Evolutionary conservation across 2,113 vertebrate species (phyloP).

Genomic region (Polypterus senegalus): DNA sequence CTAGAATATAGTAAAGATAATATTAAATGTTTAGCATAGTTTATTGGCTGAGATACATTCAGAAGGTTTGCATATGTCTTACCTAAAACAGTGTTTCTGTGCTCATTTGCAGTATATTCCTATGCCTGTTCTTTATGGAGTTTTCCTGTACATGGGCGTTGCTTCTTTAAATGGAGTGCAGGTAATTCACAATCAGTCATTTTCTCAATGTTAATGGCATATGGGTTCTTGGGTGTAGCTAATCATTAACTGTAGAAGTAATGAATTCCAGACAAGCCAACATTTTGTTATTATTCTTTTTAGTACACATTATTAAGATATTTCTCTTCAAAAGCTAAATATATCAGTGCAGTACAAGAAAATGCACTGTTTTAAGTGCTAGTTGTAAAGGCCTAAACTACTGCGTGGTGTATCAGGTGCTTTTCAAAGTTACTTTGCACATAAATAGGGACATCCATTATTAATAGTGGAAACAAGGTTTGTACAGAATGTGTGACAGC

Average conservation of each 20-base stretch:
- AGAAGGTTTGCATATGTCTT: too few relatives aligned
- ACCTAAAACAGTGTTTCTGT: neutral
- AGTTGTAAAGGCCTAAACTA: too few relatives aligned
- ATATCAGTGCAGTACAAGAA: too few relatives aligned
- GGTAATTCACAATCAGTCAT: constrained; percentile 32
- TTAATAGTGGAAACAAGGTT: neutral
- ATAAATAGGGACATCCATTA: neutral
- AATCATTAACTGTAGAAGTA: neutral
- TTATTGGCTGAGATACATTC: too few relatives aligned
- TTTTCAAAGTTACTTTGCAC: neutral
- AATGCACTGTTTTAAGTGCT: too few relatives aligned
- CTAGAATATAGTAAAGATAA: too few relatives aligned
- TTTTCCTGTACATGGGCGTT: constrained; percentile 70
- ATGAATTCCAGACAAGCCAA: too few relatives aligned
- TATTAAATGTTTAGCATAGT: too few relatives aligned
- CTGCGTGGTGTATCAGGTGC: neutral
- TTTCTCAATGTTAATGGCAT: neutral
- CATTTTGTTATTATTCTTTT: too few relatives aligned
- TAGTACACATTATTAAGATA: too few relatives aligned
- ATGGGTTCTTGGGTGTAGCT: neutral
- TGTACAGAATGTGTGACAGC: neutral
- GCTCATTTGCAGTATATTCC: constrained; percentile 51
- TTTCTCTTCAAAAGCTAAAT: too few relatives aligned
- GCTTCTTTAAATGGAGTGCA: constrained; percentile 65
- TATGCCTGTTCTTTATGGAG: constrained; percentile 66